phyloP scores from a whole-genome alignment of 30 jellyfish, hydroid and myxozoan genomes.

The Nemopilema nomurai region DNA sequence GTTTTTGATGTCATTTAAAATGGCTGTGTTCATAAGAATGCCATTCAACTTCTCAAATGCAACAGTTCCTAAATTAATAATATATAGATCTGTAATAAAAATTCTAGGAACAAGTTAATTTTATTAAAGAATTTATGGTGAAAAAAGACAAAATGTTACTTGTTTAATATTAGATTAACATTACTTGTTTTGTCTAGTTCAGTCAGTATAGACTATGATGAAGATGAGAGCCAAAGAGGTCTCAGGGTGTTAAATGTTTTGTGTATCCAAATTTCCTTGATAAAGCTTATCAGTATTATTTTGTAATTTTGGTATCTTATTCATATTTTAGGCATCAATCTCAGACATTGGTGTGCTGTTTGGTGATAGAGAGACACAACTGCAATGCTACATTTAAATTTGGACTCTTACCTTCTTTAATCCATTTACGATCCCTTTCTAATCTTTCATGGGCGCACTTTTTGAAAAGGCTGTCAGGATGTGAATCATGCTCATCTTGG shows the following conservation, averaged over 20 bases:
- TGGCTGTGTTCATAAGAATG: conserved; percentile 4
- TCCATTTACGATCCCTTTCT: conserved; percentile 33
- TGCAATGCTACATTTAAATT: neutral
- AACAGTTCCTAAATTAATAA: conserved; percentile 13
- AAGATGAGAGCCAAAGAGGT: neutral
- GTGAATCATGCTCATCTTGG: conserved; percentile 28
- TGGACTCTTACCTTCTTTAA: conserved; percentile 19
- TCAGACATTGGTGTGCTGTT: neutral
- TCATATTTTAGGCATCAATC: neutral
- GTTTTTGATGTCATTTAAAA: conserved; percentile 11
- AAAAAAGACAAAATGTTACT: neutral
- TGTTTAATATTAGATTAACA: neutral
- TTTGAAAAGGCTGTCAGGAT: conserved; percentile 7
- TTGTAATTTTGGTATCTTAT: neutral
- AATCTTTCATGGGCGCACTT: conserved; percentile 31
- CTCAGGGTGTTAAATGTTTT: neutral
- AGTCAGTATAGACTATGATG: neutral
- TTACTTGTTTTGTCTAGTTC: neutral
- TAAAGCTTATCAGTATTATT: neutral
- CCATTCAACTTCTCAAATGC: conserved; percentile 19
- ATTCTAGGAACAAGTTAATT: neutral
- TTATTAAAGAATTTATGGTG: neutral
- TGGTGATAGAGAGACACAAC: neutral
- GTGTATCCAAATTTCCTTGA: neutral
- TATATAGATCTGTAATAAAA: neutral